Evolutionary conservation across 1,140 invertebrate genomes (phyloP), one percentile per base, ranked within the genome.

Genomic region (Stenopsyche tienmushanensis): DNA sequence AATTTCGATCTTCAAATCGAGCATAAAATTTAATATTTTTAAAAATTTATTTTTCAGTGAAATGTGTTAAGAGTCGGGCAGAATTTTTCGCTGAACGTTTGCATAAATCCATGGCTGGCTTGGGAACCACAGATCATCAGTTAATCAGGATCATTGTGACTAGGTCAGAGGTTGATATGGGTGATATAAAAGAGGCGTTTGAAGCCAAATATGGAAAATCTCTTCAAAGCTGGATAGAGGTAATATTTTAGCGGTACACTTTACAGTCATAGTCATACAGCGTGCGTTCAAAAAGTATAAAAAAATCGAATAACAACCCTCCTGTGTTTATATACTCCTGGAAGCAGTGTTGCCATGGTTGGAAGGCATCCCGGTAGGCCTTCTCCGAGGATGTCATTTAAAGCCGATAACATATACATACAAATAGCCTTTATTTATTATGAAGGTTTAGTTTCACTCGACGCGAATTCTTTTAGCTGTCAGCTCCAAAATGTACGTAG

Each of bases 81-180:
- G 83, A 85, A 24, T 98, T 93, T 78, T 97, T 96, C 80, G 95
- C 95, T 2, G 88, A 95, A 72, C 85, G 88, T 52, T 80, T 98
- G 3, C 87, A 96, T 74, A 88, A 91, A 72, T 86, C 92, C 1
- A 96, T 98, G 92, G 88, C 88, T 60, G 91, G 91, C 24, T 77
- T 90, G 53, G 93, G 93, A 55, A 97, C 94, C 0, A 88, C 90
- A 69, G 94, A 97, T 73, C 83, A 86, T 1, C 90, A 90, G 58
- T 80, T 97, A 52, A 94, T 96, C 67, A 86, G 94, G 65, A 86
- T 97, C 44, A 83, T 97, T 62, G 89, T 95, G 1, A 87, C 90
- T 0, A 84, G 94, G 63, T 91, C 88, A 67, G 94, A 97, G 85
- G 87, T 94, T 24, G 94, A 97, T 80, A 79, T 96, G 74, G 88